Base-by-base conservation (phyloP, 2,888 invertebrate genomes). In the Auanema freiburgensis region DNA sequence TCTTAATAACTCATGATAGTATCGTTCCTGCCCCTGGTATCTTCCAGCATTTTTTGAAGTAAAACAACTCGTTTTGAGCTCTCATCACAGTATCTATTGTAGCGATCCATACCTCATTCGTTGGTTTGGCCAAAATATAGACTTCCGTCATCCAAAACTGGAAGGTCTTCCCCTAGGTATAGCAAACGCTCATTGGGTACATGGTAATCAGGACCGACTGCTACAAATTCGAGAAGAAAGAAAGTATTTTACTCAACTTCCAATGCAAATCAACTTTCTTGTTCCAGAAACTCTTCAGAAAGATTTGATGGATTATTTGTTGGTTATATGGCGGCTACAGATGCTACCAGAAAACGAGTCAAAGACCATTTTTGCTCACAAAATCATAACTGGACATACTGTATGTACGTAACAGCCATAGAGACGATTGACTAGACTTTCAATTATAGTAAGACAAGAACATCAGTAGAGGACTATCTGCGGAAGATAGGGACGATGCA, bases 41-140 rank as follows among this genome's bases (percentile, higher is more conserved):
- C 33, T 33, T 33, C 33, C 33, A 8, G 8, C 33, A 33, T 8
- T 33, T 5, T 33, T 33, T 33, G 8, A 8, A 33, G 33, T 33
- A n/a, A 33, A 8, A 8, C 33, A 8, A 33, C 8, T 8, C 3
- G 3, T 33, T 33, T 33, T 33, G 3, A 33, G 33, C n/a, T n/a
- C 33, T 33, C 33, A 33, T 3, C 3, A 33, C 3, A 8, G 3
- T 33, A 33, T 33, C 33, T 33, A 3, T 33, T 52, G 8, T 16
- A 52, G 52, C n/a, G 52, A 52, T 24, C 52, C 52, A 21, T 23
- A 21, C n/a, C n/a, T 52, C 23, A 52, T 52, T 52, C 52, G 52
- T 0, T 52, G 52, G 52, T 52, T 21, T 23, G 24, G 18, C 12
- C 18, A 18, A 23, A 52, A 52, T 24, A 52, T 18, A n/a, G 52